phyloP scores from a whole-genome alignment of 1,140 invertebrate species.

The Pomacea maculata region DNA sequence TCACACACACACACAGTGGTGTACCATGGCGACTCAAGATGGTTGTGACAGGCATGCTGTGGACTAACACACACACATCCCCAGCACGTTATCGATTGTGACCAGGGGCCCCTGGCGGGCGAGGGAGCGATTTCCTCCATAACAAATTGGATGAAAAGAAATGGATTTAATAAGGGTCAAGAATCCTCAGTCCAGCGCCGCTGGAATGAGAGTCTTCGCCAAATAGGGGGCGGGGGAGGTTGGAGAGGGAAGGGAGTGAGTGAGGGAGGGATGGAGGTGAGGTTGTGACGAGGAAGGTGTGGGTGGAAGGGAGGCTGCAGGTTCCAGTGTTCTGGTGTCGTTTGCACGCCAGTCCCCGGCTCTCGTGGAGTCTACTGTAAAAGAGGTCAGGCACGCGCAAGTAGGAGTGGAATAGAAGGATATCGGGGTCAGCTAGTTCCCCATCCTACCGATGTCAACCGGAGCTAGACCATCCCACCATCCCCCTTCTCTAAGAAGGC shows the following conservation, averaged over 20 bases:
- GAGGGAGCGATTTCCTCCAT: neutral
- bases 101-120: neutral
- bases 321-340: neutral
- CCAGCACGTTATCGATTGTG: neutral
- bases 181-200: neutral
- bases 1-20: too few relatives aligned
- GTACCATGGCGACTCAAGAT: too few relatives aligned
- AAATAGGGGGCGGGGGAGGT: neutral
- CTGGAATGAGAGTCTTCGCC: neutral
- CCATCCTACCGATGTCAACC: too few relatives aligned
- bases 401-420: neutral
- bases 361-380: too few relatives aligned
- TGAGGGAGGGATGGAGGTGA: neutral
- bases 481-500: too few relatives aligned
- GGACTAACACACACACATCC: neutral
- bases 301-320: too few relatives aligned
- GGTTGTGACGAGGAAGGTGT: neutral
- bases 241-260: neutral
- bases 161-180: conserved; percentile 18
- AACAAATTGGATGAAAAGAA: conserved; percentile 17
- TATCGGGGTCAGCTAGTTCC: too few relatives aligned
- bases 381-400: neutral
- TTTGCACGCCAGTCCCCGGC: neutral
- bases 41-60: too few relatives aligned
- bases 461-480: too few relatives aligned